These are phyloP conservation scores for Sebastes jordani DNA, from an alignment of 2,797 vertebrate species.

Conservation along the genomic window DNA sequence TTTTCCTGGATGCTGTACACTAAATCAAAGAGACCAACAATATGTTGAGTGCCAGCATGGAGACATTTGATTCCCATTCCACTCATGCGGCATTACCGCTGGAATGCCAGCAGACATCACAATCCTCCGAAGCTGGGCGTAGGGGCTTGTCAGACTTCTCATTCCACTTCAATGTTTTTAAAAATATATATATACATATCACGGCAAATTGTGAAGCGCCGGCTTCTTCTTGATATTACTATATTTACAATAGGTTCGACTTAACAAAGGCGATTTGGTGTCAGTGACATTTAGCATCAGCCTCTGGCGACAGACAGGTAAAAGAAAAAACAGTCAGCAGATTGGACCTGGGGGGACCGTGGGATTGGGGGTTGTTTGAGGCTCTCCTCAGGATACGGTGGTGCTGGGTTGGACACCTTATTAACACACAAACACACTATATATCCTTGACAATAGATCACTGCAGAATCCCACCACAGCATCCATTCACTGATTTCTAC, in stretches of 20 bases:
- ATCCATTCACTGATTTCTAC: background rate
- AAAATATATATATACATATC: constrained; percentile 4
- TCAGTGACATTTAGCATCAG: constrained; percentile 97
- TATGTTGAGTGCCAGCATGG: constrained; percentile 75
- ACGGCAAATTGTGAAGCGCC: constrained; percentile 46
- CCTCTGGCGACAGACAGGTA: constrained; percentile 92
- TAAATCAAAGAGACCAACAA: constrained; percentile 80
- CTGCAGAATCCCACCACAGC: background rate
- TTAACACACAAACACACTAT: constrained; percentile 23
- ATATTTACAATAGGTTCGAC: constrained; percentile 70
- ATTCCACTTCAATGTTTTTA: constrained; percentile 70
- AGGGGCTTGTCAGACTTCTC: constrained; percentile 68
- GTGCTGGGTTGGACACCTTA: constrained; percentile 22
- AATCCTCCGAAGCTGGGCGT: constrained; percentile 61
- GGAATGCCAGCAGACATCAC: constrained; percentile 76
- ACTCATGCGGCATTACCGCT: constrained; percentile 69
- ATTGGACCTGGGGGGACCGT: constrained; percentile 84
- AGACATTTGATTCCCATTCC: constrained; percentile 80
- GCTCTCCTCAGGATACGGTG: constrained; percentile 23
- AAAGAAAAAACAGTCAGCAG: constrained; percentile 93
- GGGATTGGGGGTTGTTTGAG: constrained; percentile 59
- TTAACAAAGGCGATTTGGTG: constrained; percentile 83
- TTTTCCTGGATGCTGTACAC: constrained; percentile 76
- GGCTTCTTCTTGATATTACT: constrained; percentile 53
- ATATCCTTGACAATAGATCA: constrained; percentile 1